These are phyloP conservation scores for Augiades crinisus DNA, from an alignment of 2,888 invertebrate genomes.

Conservation along the genomic window DNA sequence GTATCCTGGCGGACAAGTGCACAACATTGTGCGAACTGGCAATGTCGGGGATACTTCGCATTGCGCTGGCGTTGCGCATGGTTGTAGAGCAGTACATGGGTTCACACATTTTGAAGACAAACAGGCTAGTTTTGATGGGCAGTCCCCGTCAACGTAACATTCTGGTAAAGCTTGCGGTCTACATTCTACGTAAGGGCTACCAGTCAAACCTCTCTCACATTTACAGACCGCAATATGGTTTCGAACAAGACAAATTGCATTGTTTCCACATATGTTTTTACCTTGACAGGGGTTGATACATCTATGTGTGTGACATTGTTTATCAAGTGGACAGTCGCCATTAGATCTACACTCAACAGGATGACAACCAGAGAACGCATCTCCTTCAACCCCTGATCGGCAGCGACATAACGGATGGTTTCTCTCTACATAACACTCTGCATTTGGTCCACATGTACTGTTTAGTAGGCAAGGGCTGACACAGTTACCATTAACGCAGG, in stretches of 20 bases:
- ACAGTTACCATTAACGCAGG: conserved; percentile 92
- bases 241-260: conserved; percentile 90
- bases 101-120: conserved; percentile 91
- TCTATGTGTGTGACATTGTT: conserved; percentile 92
- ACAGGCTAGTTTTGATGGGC: conserved; percentile 90
- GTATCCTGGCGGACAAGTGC: conserved; percentile 94
- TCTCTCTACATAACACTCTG: conserved; percentile 89
- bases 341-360: conserved; percentile 92
- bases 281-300: conserved; percentile 92
- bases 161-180: conserved; percentile 86
- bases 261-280: conserved; percentile 87
- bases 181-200: conserved; percentile 92
- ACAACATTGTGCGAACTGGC: conserved; percentile 94
- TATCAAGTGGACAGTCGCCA: conserved; percentile 92
- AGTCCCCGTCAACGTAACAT: conserved; percentile 91
- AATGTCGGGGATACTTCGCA: conserved; percentile 91
- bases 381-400: conserved; percentile 89
- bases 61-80: conserved; percentile 89
- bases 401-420: conserved; percentile 91
- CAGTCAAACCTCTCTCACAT: conserved; percentile 88
- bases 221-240: conserved; percentile 93
- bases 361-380: conserved; percentile 87
- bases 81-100: conserved; percentile 89
- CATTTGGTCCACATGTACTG: conserved; percentile 90
- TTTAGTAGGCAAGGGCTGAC: conserved; percentile 91